Evolutionary conservation across 2,113 vertebrate genomes (phyloP).

Genomic region (Catharus minimus): DNA sequence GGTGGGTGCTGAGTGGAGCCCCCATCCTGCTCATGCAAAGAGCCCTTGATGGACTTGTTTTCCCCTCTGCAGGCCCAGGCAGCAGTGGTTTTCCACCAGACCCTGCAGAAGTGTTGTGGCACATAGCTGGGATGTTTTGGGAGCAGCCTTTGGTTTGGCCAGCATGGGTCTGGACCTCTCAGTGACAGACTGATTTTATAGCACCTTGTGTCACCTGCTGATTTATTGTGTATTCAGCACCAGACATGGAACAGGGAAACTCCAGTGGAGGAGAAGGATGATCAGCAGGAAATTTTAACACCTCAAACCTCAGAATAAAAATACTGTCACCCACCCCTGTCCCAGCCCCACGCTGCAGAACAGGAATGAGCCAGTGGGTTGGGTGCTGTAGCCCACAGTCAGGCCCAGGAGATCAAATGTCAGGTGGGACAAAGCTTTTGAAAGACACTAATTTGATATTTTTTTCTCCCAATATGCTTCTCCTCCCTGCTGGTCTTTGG

Average conservation of each 20-base stretch:
- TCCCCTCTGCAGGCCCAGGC: neutral
- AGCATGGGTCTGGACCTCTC: accelerated
- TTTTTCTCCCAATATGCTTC: accelerated
- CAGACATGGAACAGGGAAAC: neutral
- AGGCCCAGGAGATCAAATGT: neutral
- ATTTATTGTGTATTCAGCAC: neutral
- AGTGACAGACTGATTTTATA: accelerated
- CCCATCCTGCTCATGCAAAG: accelerated
- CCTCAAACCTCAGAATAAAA: neutral
- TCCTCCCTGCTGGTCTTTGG: accelerated
- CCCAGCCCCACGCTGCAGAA: accelerated
- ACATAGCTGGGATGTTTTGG: neutral
- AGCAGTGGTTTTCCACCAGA: neutral
- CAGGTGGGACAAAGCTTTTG: neutral
- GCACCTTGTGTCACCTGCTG: neutral
- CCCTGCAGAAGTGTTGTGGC: accelerated
- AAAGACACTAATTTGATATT: neutral
- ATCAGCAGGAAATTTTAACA: neutral
- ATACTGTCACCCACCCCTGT: accelerated
- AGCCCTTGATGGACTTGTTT: neutral
- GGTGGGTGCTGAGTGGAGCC: neutral
- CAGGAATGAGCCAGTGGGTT: neutral
- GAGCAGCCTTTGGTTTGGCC: neutral
- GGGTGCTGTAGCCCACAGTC: accelerated
- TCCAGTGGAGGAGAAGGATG: neutral